Conservation (phyloP, 2,888 invertebrate genomes). For the Polydrusus pterygomalis region DNA sequence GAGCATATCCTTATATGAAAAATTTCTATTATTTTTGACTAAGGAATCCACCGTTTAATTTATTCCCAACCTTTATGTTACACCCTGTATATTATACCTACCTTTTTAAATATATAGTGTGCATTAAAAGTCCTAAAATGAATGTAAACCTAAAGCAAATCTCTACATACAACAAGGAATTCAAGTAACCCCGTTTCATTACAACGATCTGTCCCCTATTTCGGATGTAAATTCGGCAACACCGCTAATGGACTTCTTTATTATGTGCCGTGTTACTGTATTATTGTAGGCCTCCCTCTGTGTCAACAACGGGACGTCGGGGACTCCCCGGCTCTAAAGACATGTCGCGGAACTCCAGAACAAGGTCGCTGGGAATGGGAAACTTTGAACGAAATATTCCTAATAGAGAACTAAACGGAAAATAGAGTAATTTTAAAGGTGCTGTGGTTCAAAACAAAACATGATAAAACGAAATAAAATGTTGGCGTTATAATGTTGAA, state of each 20-base stretch:
- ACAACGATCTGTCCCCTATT: conserved; percentile 7
- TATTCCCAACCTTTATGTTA: no score
- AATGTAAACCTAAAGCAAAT: neutral
- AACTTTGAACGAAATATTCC: conserved; percentile 1
- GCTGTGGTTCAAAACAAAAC: no score
- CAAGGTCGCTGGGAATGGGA: conserved; percentile 17
- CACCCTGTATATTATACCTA: no score
- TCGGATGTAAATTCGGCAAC: conserved; percentile 41
- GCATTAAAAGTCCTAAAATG: neutral
- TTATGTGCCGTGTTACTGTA: conserved; percentile 51
- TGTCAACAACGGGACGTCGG: conserved; percentile 59
- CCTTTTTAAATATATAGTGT: no score
- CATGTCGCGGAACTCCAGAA: conserved; percentile 26
- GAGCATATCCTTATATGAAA: no score
- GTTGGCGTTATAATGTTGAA: no score
- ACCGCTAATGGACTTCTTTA: conserved; percentile 55
- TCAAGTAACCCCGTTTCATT: neutral
- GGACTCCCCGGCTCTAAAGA: conserved; percentile 39
- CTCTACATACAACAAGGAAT: neutral
- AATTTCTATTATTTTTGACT: no score
- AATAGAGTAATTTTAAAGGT: no score
- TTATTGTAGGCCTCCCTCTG: conserved; percentile 60
- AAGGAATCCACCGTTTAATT: no score
- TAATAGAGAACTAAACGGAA: no score
- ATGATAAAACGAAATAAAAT: no score